Percentiles rank a stretch among this genome's conserved stretches.
phyloP scores from a whole-genome alignment of 2,113 vertebrate species.

The Bucco capensis region DNA sequence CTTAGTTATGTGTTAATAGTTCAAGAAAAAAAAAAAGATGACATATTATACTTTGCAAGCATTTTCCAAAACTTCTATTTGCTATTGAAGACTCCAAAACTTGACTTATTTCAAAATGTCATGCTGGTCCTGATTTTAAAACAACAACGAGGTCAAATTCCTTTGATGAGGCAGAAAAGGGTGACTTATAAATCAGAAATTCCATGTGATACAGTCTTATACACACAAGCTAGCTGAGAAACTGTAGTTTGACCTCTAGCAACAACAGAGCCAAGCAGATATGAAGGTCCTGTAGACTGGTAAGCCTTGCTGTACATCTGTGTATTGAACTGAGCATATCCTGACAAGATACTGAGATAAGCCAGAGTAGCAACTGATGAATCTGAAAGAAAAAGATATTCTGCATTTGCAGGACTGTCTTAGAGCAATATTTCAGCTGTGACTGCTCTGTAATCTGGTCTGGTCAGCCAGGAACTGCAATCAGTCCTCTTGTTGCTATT shows the following conservation, averaged over 20 bases:
- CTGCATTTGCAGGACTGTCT: neutral
- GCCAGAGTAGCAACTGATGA: neutral
- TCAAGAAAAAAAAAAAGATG: neutral
- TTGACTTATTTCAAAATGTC: neutral
- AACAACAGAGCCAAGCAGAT: neutral
- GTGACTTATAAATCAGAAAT: slow-evolving; percentile 11
- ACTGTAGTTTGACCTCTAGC: neutral
- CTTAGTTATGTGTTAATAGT: neutral
- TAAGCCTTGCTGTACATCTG: neutral
- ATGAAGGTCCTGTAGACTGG: neutral
- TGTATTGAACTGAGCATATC: neutral
- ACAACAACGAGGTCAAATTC: slow-evolving; percentile 19
- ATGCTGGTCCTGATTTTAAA: neutral
- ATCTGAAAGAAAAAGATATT: neutral
- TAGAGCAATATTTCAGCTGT: neutral
- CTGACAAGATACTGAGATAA: neutral
- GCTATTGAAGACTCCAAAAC: neutral
- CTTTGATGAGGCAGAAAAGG: slow-evolving; percentile 12
- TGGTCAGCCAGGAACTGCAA: neutral
- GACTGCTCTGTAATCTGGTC: neutral
- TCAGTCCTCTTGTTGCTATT: neutral
- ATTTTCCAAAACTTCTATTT: slow-evolving; percentile 2
- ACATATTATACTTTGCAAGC: neutral
- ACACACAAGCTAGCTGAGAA: neutral
- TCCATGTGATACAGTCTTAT: neutral